These are phyloP conservation scores for Vesta saturnalis DNA, from an alignment of 2,888 invertebrate genomes.

Conservation along the genomic window DNA sequence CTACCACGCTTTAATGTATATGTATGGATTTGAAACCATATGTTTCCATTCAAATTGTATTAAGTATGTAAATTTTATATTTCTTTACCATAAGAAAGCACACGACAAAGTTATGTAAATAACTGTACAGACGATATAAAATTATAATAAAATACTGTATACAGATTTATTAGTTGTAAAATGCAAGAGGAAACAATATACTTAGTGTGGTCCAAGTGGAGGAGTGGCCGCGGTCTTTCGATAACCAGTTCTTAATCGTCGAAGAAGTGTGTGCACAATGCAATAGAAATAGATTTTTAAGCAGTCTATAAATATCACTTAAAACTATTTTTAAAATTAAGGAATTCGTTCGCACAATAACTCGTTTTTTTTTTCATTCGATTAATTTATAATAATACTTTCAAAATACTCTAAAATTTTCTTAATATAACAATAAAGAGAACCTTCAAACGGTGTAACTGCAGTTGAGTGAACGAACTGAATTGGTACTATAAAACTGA, in stretches of 20 bases:
- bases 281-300: conserved; percentile 53
- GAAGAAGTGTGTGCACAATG: conserved; percentile 57
- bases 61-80: conserved; percentile 22
- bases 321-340: conserved; percentile 19
- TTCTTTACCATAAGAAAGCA: conserved; percentile 18
- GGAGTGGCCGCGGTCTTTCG: conserved; percentile 54
- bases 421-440: background rate
- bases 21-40: conserved; percentile 18
- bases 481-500: background rate
- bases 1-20: conserved; percentile 22
- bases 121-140: conserved; percentile 16
- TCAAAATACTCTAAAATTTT: background rate
- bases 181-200: conserved; percentile 43
- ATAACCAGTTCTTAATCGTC: conserved; percentile 60
- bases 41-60: conserved; percentile 19
- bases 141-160: conserved; percentile 46
- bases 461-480: background rate
- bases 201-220: conserved; percentile 48
- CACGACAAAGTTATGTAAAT: conserved; percentile 21
- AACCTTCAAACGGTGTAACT: background rate
- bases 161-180: conserved; percentile 31
- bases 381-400: background rate
- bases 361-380: conserved; percentile 8
- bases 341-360: conserved; percentile 19
- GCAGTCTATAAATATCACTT: conserved; percentile 43